phyloP scores from a whole-genome alignment of 2,797 vertebrate species.

The Cryptoblepharus egeriae region DNA sequence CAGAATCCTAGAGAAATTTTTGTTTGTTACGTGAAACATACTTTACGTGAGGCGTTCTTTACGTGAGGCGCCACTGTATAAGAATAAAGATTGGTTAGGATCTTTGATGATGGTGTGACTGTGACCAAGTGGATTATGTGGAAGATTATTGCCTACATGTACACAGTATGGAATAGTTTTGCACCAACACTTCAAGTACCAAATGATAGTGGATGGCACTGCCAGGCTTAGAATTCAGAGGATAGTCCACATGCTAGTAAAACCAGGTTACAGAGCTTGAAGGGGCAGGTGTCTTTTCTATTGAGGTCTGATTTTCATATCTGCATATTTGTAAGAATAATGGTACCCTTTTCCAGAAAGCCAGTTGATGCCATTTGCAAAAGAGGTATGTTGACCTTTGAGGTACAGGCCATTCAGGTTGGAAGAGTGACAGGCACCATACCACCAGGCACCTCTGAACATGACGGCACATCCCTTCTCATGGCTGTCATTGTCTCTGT shows the following conservation, averaged over 20 bases:
- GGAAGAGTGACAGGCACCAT: neutral
- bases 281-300: neutral
- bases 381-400: conserved; percentile 32
- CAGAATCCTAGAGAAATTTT: too few species aligned
- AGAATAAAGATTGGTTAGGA: too few species aligned
- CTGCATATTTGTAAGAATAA: conserved; percentile 53
- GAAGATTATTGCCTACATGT: neutral
- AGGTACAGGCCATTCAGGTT: conserved; percentile 66
- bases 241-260: neutral
- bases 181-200: neutral
- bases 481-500: conserved; percentile 24
- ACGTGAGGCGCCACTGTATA: too few species aligned
- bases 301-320: conserved; percentile 63
- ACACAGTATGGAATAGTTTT: neutral
- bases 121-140: too few species aligned
- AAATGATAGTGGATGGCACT: neutral
- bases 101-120: too few species aligned
- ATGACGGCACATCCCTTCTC: fast-evolving
- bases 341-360: neutral
- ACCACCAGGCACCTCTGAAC: conserved; percentile 65
- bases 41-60: too few species aligned
- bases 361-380: conserved; percentile 61
- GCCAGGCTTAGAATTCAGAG: neutral
- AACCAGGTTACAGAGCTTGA: too few species aligned
- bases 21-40: too few species aligned